phyloP scores from a whole-genome alignment of 2,797 vertebrate species.

The Fratercula arctica region DNA sequence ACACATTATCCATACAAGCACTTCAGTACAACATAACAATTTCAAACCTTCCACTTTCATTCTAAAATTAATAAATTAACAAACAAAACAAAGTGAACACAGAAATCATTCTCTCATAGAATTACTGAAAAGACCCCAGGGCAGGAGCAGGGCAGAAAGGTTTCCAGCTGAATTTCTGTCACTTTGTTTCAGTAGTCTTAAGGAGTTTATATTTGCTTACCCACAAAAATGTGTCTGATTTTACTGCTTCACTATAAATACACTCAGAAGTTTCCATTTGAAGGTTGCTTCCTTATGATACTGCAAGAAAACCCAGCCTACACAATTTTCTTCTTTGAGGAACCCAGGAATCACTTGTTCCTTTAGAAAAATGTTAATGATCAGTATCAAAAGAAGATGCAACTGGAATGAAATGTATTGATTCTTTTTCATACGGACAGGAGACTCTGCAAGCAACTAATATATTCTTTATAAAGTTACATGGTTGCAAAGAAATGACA shows the following conservation, averaged over 20 bases:
- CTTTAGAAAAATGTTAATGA: not conserved
- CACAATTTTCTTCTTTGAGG: constrained; percentile 1
- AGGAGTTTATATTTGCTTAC: not conserved
- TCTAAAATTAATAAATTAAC: not conserved
- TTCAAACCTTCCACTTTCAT: not conserved
- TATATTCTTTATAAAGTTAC: not conserved
- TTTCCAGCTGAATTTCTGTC: not conserved
- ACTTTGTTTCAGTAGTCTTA: not conserved
- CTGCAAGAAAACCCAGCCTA: constrained; percentile 30
- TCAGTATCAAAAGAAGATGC: not conserved
- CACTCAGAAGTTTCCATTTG: not conserved
- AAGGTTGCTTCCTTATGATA: constrained; percentile 13
- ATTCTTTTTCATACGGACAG: not conserved
- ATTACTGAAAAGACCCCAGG: not conserved
- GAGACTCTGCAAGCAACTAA: not conserved
- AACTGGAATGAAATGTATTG: not conserved
- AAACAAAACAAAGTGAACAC: not conserved
- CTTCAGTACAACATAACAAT: not conserved
- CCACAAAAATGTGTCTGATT: not conserved
- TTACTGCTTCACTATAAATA: constrained; percentile 4
- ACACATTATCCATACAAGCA: not conserved
- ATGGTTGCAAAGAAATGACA: not conserved
- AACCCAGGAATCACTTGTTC: constrained; percentile 7
- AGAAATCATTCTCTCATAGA: not conserved
- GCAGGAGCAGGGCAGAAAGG: not conserved